phyloP scores from a whole-genome alignment of 2,113 vertebrate genomes.

The Petromus typicus region DNA sequence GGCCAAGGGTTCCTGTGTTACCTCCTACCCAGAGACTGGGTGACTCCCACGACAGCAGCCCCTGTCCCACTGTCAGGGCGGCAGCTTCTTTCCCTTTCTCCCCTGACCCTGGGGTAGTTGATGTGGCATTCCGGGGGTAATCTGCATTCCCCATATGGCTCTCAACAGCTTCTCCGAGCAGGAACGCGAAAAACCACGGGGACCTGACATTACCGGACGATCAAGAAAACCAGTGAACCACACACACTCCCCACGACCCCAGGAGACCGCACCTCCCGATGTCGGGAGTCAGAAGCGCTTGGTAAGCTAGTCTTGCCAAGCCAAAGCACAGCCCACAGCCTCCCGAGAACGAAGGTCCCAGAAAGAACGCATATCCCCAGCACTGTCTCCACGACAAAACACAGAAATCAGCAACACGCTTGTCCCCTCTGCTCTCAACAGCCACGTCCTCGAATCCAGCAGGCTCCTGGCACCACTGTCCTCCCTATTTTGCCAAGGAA shows the following conservation, averaged over 20 bases:
- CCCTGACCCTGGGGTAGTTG: neutral
- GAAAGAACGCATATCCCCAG: neutral
- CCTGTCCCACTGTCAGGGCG: too few relatives aligned
- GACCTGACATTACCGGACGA: too few relatives aligned
- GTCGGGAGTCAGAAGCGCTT: neutral
- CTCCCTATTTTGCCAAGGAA: neutral
- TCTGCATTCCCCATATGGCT: neutral
- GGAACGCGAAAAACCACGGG: neutral
- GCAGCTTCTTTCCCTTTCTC: too few relatives aligned
- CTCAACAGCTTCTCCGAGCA: neutral
- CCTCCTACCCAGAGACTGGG: neutral
- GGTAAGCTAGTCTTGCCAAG: neutral
- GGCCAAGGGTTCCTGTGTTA: slow-evolving; percentile 61
- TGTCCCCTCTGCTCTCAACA: neutral
- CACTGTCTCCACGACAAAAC: neutral
- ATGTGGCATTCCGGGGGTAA: neutral
- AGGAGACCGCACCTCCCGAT: neutral
- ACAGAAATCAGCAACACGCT: neutral
- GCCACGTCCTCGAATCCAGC: neutral
- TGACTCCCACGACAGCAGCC: neutral
- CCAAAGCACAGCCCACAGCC: neutral
- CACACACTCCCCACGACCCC: neutral
- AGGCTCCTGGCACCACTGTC: neutral
- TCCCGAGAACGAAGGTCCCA: neutral
- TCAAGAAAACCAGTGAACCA: neutral